Evolutionary conservation across 2,113 vertebrate genomes (phyloP).

Genomic region (Nerophis lumbriciformis): DNA sequence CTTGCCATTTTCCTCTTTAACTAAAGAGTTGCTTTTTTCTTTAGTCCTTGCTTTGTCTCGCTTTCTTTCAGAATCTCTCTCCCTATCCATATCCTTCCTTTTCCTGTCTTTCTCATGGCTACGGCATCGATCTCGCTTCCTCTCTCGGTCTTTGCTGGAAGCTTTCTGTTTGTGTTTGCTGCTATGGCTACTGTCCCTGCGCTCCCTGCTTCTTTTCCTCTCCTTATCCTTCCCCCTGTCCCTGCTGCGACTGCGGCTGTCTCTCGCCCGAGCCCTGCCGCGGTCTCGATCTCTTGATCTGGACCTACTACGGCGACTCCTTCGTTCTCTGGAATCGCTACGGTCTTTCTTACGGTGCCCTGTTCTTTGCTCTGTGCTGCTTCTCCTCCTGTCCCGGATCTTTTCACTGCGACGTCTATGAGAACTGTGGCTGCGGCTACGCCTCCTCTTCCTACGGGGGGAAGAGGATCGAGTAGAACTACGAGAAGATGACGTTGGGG

Average conservation of each 20-base stretch:
- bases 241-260: constrained; percentile 78
- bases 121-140: constrained; percentile 73
- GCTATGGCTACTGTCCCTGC: constrained; percentile 74
- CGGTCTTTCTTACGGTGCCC: constrained; percentile 73
- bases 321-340: constrained; percentile 78
- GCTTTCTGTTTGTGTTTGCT: constrained; percentile 82
- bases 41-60: constrained; percentile 80
- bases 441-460: constrained; percentile 67
- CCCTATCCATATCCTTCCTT: constrained; percentile 85
- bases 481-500: constrained; percentile 84
- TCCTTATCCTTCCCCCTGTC: constrained; percentile 78
- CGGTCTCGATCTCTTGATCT: constrained; percentile 71
- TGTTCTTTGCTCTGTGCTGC: constrained; percentile 71
- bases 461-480: constrained; percentile 86
- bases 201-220: constrained; percentile 75
- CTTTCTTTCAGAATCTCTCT: constrained; percentile 78
- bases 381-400: constrained; percentile 80
- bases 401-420: constrained; percentile 77
- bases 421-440: constrained; percentile 82
- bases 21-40: constrained; percentile 62
- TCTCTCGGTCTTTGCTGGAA: constrained; percentile 87
- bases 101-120: constrained; percentile 86
- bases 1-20: constrained; percentile 80
- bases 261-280: constrained; percentile 72
- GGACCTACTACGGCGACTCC: constrained; percentile 72